Conservation (phyloP, 2,797 vertebrate species). For the Falco concolor region DNA sequence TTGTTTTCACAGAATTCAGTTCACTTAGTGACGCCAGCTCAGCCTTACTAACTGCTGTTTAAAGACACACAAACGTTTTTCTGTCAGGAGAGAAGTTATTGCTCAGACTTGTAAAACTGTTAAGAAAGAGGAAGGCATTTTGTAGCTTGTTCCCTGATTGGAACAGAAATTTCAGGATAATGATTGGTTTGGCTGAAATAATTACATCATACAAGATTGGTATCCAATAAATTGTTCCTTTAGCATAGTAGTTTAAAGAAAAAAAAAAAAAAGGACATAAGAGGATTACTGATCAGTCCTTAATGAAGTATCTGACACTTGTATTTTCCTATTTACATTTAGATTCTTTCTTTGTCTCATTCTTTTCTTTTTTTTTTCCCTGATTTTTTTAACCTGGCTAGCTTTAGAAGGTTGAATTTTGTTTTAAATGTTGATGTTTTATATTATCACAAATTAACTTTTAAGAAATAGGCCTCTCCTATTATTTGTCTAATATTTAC, state of each 20-base stretch:
- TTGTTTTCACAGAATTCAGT: background rate
- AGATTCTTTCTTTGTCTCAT: slow-evolving; percentile 38
- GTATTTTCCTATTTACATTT: slow-evolving; percentile 49
- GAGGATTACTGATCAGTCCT: slow-evolving; percentile 43
- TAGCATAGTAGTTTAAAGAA: background rate
- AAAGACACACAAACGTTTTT: background rate
- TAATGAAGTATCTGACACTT: slow-evolving; percentile 31
- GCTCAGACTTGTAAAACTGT: background rate
- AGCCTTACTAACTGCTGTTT: background rate
- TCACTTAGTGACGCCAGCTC: background rate
- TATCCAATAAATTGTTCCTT: slow-evolving; percentile 5
- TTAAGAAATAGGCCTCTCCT: background rate
- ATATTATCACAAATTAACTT: background rate
- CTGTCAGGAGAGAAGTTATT: background rate
- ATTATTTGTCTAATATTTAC: background rate
- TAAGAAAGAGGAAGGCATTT: background rate
- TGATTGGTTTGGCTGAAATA: background rate
- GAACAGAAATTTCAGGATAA: background rate
- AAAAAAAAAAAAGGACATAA: background rate
- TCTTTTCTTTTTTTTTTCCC: background rate
- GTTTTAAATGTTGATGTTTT: background rate
- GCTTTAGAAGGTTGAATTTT: background rate
- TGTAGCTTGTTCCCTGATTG: background rate
- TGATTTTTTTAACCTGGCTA: background rate
- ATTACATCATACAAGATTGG: background rate